Evolutionary conservation across 2,888 invertebrate species (phyloP).

Genomic region (Chaetogeoica ovagalla): DNA sequence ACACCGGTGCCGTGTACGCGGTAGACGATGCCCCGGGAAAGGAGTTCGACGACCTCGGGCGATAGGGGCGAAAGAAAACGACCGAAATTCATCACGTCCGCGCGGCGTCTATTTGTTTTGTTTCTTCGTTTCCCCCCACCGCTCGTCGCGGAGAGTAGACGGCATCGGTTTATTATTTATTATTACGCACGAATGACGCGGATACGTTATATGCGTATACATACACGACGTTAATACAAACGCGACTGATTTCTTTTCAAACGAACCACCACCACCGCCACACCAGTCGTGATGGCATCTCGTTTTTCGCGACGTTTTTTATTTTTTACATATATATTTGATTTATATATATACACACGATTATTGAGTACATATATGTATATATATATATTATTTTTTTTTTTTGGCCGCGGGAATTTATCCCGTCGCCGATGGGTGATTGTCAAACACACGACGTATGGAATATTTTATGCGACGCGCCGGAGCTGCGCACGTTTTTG

Average conservation of each 20-base stretch:
- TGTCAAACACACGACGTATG: not conserved
- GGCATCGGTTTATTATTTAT: not conserved
- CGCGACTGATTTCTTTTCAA: not conserved
- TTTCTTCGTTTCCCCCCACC: not conserved
- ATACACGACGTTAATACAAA: too few species aligned
- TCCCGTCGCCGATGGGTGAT: conserved; percentile 2
- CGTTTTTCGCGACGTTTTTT: conserved; percentile 22
- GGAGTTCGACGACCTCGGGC: conserved; percentile 33
- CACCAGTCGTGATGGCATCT: not conserved
- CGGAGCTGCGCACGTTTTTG: conserved; percentile 2
- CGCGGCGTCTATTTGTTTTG: conserved; percentile 1
- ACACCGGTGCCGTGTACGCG: too few species aligned
- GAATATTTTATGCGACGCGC: not conserved
- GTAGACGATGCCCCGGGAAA: too few species aligned
- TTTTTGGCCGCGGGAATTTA: not conserved
- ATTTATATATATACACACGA: too few species aligned
- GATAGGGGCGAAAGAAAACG: not conserved
- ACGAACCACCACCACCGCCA: not conserved
- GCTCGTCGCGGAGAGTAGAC: too few species aligned
- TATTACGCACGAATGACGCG: not conserved
- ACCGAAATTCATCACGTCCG: conserved; percentile 25
- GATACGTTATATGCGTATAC: too few species aligned
- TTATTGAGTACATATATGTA: too few species aligned
- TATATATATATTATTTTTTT: too few species aligned
- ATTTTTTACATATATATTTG: not conserved